Evolutionary conservation across 2,113 vertebrate genomes (phyloP).

Genomic region (Hippocampus zosterae): DNA sequence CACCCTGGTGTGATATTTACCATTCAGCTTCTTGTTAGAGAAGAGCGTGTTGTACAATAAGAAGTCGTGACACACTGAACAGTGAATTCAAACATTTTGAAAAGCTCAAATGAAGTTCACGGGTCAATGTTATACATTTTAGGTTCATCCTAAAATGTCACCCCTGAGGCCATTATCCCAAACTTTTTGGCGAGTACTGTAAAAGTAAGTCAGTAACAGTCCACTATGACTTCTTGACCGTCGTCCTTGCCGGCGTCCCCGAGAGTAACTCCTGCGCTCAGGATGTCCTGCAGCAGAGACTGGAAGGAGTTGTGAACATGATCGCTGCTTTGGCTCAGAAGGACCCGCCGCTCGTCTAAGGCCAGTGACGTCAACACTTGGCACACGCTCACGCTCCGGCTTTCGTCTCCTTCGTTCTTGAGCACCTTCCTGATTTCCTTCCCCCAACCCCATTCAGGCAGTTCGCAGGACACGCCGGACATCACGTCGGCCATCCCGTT

Average conservation of each 20-base stretch:
- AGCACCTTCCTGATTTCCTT: conserved; percentile 50
- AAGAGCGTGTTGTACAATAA: no score
- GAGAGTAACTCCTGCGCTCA: conserved; percentile 59
- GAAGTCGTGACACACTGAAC: no score
- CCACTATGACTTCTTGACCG: conserved; percentile 37
- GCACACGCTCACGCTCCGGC: conserved; percentile 40
- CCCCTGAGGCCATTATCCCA: no score
- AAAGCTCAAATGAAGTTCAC: no score
- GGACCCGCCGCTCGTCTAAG: conserved; percentile 69
- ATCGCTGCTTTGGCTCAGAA: conserved; percentile 81
- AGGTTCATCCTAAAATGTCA: no score
- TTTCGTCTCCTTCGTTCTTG: conserved; percentile 5
- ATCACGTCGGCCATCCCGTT: background rate
- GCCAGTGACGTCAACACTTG: conserved; percentile 62
- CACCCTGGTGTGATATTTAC: no score
- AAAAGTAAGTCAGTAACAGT: background rate
- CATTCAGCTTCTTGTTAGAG: no score
- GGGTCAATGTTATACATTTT: no score
- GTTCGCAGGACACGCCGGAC: conserved; percentile 32
- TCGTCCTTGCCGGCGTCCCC: conserved; percentile 11
- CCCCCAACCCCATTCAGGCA: conserved; percentile 56
- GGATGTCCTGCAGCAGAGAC: conserved; percentile 88
- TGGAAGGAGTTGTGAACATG: conserved; percentile 80
- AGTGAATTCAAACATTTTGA: no score
- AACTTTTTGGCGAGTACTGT: background rate